Evolutionary conservation across 1,140 invertebrate species (phyloP).

Genomic region (Mya arenaria): DNA sequence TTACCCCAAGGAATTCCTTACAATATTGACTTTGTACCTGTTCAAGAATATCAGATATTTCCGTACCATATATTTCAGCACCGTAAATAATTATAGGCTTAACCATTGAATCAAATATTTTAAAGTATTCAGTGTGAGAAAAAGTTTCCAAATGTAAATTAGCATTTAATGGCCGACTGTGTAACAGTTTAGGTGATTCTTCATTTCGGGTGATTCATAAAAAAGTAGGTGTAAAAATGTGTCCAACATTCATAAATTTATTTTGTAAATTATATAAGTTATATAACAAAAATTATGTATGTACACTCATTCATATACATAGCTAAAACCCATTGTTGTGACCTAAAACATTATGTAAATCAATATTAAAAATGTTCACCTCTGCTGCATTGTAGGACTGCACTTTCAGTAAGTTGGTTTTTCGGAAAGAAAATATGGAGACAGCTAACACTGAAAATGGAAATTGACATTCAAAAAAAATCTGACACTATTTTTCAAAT

Average conservation of each 20-base stretch:
- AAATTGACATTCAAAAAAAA: no score
- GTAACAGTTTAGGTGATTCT: background rate
- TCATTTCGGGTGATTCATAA: background rate
- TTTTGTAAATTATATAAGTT: background rate
- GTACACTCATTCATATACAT: background rate
- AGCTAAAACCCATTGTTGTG: background rate
- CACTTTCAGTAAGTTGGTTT: conserved; percentile 95
- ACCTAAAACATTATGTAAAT: background rate
- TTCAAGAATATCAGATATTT: no score
- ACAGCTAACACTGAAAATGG: conserved; percentile 87
- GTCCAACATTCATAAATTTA: background rate
- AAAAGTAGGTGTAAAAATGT: background rate
- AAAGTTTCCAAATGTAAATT: no score
- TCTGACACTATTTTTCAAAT: no score
- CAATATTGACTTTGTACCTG: no score
- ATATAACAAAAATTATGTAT: no score
- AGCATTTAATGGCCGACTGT: no score
- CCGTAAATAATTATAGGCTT: no score
- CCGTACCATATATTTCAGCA: no score
- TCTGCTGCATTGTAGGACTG: conserved; percentile 92
- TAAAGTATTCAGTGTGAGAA: no score
- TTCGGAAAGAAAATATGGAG: conserved; percentile 94
- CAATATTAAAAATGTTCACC: conserved; percentile 81
- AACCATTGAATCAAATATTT: no score
- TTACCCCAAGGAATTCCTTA: no score